Evolutionary conservation across 2,113 vertebrate genomes (phyloP), one percentile per base, ranked within the genome.

Genomic region (Chlamydotis undulata): DNA sequence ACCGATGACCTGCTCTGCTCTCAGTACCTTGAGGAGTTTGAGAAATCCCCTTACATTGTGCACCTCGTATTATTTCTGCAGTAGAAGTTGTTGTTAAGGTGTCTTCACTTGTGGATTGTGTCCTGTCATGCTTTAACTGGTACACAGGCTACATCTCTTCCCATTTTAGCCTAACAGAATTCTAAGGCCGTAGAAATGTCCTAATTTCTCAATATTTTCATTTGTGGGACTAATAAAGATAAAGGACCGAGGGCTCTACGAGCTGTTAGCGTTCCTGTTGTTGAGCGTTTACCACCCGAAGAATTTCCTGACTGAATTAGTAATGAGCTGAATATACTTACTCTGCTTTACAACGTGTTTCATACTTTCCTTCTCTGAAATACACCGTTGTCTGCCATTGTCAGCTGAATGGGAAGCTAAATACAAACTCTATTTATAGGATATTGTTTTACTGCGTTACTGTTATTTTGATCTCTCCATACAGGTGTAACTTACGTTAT

Each of bases 51-150:
- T 71, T 33, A 71, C 71, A 60, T 78, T 81, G 22, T 28, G 4
- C 43, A 28, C 80, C 22, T 71, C 5, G 13, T 67, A 50, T 68
- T 75, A n/a, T 75, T 83, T 52, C 56, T 37, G 15, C 29, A 18
- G 56, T 41, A 84, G 28, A 61, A 94, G 64, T 59, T 80, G 22
- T 23, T 64, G 53, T 71, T 92, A 26, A 77, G 28, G 28, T 77
- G 33, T 75, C 45, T 77, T 89, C 88, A 83, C 76, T 88, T 88
- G 57, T 64, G 60, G 56, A 15, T 23, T 35, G 8, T 25, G 50
- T 91, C 95, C 80, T 93, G 35, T 64, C 52, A 8, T 77, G 92
- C 75, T 87, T 87, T 80, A 56, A 79, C 91, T 95, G 87, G 35
- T 64, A 64, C 71, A 47, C 17, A 39, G 70, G 71, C 67, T 83